These are phyloP conservation scores for Diorhabda elongata DNA, from an alignment of 1,140 invertebrate genomes.

Conservation along the genomic window DNA sequence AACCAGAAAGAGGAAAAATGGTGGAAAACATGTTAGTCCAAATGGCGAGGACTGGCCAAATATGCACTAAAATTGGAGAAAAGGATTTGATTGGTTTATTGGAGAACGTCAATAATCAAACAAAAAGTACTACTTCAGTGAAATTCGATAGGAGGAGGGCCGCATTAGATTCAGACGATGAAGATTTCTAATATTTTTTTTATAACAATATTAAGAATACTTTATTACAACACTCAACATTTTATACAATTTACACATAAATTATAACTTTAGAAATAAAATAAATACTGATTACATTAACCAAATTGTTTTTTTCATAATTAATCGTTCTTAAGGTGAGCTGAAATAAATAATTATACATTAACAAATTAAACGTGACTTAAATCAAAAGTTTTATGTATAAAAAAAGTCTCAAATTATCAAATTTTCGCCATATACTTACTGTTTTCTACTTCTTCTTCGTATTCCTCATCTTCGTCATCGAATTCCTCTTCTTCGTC, in stretches of 20 bases:
- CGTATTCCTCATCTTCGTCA: not conserved
- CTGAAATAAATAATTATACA: too few relatives aligned
- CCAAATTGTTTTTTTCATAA: too few relatives aligned
- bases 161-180: constrained; percentile 79
- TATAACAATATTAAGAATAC: constrained; percentile 9
- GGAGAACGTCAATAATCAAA: constrained; percentile 80
- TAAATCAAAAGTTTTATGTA: too few relatives aligned
- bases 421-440: too few relatives aligned
- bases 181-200: constrained; percentile 47
- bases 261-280: too few relatives aligned
- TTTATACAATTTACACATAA: not conserved
- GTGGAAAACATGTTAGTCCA: constrained; percentile 88
- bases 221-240: not conserved
- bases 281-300: too few relatives aligned
- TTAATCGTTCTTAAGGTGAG: too few relatives aligned
- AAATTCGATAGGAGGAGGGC: constrained; percentile 85
- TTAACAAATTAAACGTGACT: too few relatives aligned
- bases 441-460: too few relatives aligned
- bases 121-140: constrained; percentile 70
- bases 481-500: constrained; percentile 56
- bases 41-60: constrained; percentile 86
- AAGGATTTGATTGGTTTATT: constrained; percentile 78
- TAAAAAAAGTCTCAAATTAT: too few relatives aligned
- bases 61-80: constrained; percentile 77
- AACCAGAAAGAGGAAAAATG: constrained; percentile 92